Percentiles rank a stretch among this genome's conserved stretches.
These are phyloP conservation scores for Sebastes umbrosus DNA, from an alignment of 2,797 vertebrate species.

Conservation along the genomic window DNA sequence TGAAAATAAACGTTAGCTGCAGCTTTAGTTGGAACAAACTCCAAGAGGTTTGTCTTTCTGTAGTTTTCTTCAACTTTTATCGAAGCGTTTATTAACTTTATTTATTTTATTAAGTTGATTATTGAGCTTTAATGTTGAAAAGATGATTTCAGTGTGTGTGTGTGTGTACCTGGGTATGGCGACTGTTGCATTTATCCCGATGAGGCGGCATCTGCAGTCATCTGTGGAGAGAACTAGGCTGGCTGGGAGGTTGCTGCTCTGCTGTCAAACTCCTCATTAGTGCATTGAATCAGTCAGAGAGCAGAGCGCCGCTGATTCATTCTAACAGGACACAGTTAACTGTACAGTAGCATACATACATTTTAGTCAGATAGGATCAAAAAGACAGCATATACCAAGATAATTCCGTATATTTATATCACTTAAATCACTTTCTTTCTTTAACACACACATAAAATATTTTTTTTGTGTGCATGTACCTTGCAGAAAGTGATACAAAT, in stretches of 20 bases:
- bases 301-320: background rate
- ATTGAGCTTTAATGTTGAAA: background rate
- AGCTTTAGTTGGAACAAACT: background rate
- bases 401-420: background rate
- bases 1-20: background rate
- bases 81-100: background rate
- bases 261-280: slow-evolving; percentile 44
- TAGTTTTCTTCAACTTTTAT: background rate
- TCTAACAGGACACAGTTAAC: background rate
- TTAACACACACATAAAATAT: background rate
- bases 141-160: background rate
- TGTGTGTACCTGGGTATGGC: background rate
- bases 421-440: background rate
- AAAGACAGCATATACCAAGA: background rate
- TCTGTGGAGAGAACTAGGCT: slow-evolving; percentile 21
- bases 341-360: background rate
- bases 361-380: background rate
- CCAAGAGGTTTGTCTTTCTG: background rate
- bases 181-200: slow-evolving; percentile 30
- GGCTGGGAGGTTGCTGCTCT: slow-evolving; percentile 6
- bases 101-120: background rate
- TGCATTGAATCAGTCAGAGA: slow-evolving; percentile 11
- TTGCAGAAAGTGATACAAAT: background rate
- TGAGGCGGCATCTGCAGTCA: slow-evolving; percentile 36
- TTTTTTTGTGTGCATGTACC: background rate